Evolutionary conservation across 2,888 invertebrate species (phyloP), one percentile per base, ranked within the genome.

Genomic region (Sylvicola cinctus): DNA sequence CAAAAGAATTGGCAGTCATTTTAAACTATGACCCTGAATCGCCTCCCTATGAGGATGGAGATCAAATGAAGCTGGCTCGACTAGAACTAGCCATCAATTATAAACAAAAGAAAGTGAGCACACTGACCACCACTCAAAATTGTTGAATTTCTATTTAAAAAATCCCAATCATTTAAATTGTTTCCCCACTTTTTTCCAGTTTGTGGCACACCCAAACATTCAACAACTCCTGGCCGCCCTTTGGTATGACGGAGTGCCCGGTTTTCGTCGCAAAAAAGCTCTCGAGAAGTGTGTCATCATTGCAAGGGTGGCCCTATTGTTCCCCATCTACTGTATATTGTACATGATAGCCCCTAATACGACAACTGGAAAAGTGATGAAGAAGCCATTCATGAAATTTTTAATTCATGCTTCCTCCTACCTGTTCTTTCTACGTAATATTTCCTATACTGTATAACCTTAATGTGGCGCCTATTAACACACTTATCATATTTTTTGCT

Each of bases 361-460:
- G 32, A 61, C 63, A 4, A 70, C 73, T 6, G 90, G 88, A 0
- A 73, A 70, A 45, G 66, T 91, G 17, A 77, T 91, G 72, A 68
- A 85, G 43, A 85, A 87, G 53, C 93, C 95, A 0, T 93, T 93
- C 52, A 87, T 95, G 77, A 93, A 93, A 60, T 95, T 95, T 55
- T 70, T 95, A 48, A 79, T 87, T 35, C 91, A 93, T 50, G 88
- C 88, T 6, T 79, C 90, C 0, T 88, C 91, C 11, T 95, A 95
- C 53, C 61, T 91, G 42, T 85, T 87, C 61, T 95, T 93, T 55
- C 63, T 95, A 40, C 65, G 93, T 93, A 60, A n/a, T n/a, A n/a
- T n/a, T n/a, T n/a, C n/a, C 16, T 34, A 36, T 13, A 37, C n/a
- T 36, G 12, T 33, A 36, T n/a, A n/a, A n/a, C n/a, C n/a, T n/a